Evolutionary conservation across 2,113 vertebrate species (phyloP), one percentile per base, ranked within the genome.

Genomic region (Callaeas wilsoni): DNA sequence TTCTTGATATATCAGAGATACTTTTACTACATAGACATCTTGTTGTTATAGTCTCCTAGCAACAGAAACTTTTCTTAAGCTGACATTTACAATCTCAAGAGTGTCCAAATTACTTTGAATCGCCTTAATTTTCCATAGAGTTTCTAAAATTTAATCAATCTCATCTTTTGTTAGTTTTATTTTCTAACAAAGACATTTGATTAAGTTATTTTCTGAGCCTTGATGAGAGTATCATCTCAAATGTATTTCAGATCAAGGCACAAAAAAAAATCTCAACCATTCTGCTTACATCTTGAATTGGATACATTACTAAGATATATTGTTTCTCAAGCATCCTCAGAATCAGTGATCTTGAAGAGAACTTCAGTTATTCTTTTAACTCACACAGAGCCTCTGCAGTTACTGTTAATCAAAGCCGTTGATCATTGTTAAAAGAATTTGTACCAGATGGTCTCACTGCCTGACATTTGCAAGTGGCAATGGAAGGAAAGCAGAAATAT

Each of bases 91-190:
- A 69, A 42, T 94, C 74, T 93, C 53, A 56, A 82, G 80, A 42
- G 64, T 90, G 74, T 87, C 77, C 81, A 87, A 93, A 92, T 95
- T 94, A 74, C 47, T 90, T 89, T 94, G 71, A 97, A 95, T 91
- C 90, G 83, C 60, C 86, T 87, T 95, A 89, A 92, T 94, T 96
- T 94, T 85, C 81, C 39, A 49, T 42, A 33, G 56, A 76, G 33
- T 71, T 87, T 94, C 70, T 95, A 68, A 94, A 94, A 94, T 93
- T 78, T 91, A 97, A 96, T 96, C 93, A 91, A n/a, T 87, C 37
- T 84, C 12, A 49, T 64, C 93, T 91, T 93, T 93, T 94, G 84
- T 91, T 75, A 29, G 74, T 67, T 87, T 91, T 90, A 95, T 93
- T 91, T 96, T 79, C 35, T 93, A 50, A 93, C 81, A 96, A 87